Evolutionary conservation across 2,888 invertebrate genomes (phyloP).

Genomic region (Alentia gelatinosa): DNA sequence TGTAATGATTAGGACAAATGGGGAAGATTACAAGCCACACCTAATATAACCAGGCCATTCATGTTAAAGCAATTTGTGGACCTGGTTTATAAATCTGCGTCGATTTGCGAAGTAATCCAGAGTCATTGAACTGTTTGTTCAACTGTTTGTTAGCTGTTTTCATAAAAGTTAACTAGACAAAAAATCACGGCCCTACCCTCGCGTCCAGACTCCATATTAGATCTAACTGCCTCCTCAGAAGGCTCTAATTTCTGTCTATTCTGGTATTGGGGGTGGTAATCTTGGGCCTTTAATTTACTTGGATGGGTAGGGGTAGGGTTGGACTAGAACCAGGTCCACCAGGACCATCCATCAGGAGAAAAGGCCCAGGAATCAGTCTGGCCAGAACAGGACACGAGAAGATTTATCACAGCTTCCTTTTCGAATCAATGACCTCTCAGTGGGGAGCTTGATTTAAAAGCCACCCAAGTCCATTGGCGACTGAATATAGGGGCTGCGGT

Average conservation of each 20-base stretch:
- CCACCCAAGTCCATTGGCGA: not conserved
- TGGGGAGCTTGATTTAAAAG: conserved; percentile 18
- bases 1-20: not conserved
- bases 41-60: not conserved
- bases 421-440: conserved; percentile 42
- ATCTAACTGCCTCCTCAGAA: not conserved
- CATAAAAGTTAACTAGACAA: not conserved
- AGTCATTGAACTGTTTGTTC: too few species aligned
- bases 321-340: not conserved
- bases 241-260: not conserved
- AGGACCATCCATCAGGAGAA: conserved; percentile 4
- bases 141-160: too few species aligned
- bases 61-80: too few species aligned
- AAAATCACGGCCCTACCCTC: not conserved
- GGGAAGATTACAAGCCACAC: not conserved
- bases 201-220: not conserved
- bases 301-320: too few species aligned
- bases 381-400: not conserved
- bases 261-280: not conserved
- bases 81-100: not conserved
- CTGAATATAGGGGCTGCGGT: not conserved
- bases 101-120: not conserved
- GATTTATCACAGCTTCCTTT: not conserved
- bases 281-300: too few species aligned
- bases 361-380: not conserved